These are phyloP conservation scores for Steatocranus sp. DNA, from an alignment of 2,797 vertebrate species.

Conservation along the genomic window DNA sequence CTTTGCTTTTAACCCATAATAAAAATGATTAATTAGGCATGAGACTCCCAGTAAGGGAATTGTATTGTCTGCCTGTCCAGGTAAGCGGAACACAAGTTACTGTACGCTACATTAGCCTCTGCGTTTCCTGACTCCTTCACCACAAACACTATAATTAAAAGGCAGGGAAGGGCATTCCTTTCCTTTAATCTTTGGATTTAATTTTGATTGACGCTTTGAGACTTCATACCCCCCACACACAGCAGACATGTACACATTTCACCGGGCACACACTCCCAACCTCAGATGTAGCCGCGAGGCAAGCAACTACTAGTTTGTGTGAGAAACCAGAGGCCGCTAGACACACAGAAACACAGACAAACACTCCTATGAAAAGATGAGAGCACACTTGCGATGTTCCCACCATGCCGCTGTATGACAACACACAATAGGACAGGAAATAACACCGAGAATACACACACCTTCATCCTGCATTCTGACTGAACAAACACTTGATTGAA, in stretches of 20 bases:
- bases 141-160: conserved; percentile 51
- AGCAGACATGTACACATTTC: background rate
- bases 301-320: conserved; percentile 60
- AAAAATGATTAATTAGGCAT: background rate
- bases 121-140: conserved; percentile 34
- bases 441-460: conserved; percentile 53
- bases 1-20: background rate
- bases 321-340: conserved; percentile 36
- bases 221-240: conserved; percentile 35
- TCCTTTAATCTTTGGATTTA: conserved; percentile 58
- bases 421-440: conserved; percentile 64
- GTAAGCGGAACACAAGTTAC: conserved; percentile 7
- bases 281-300: conserved; percentile 50
- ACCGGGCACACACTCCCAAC: conserved; percentile 10
- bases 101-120: conserved; percentile 37
- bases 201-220: conserved; percentile 56
- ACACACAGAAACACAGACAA: conserved; percentile 41
- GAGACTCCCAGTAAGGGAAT: background rate
- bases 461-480: conserved; percentile 61
- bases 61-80: conserved; percentile 8
- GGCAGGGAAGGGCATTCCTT: conserved; percentile 50
- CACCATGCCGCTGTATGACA: conserved; percentile 43
- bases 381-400: conserved; percentile 36
- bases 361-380: conserved; percentile 33
- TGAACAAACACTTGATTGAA: conserved; percentile 51